Evolutionary conservation across 2,113 vertebrate genomes (phyloP), one percentile per base, ranked within the genome.

Genomic region (Tachuris rubrigastra): DNA sequence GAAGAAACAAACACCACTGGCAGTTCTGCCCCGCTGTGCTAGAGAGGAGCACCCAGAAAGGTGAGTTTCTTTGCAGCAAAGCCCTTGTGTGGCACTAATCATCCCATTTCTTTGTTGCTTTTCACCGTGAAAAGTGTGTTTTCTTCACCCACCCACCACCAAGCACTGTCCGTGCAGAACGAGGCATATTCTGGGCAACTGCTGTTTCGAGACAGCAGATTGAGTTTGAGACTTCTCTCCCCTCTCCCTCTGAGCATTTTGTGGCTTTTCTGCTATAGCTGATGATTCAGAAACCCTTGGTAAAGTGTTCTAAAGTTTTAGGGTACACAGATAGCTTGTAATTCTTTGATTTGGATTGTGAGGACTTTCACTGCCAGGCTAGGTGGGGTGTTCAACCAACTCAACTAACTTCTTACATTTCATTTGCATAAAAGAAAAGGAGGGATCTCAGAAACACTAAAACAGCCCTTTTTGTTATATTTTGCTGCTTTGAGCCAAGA

Each of bases 391-490:
- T 53, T 63, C n/a, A n/a, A n/a, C n/a, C n/a, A n/a, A n/a, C 24
- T 41, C n/a, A 21, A 12, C 9, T 55, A 35, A 59, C 4, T 73
- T 44, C 46, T 68, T 47, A 22, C 42, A 53, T 42, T 24, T 44
- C 20, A 73, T 47, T 46, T 65, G 24, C 53, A 68, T 6, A 77
- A n/a, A 55, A 65, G 41, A 13, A 27, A 30, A 67, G 0, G 0
- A n/a, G 5, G 9, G 23, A 73, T 19, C 52, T 76, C 71, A 68
- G 42, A 85, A 90, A 75, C 18, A 66, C 44, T 27, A 55, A 30
- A 11, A 28, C 0, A 52, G 30, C 19, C 62, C 12, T 33, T 66
- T 56, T 27, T n/a, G 12, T 35, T 62, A 0, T 14, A 62, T 56
- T 47, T 85, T 50, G 30, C 27, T 52, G 37, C 49, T 80, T 91